Evolutionary conservation across 2,888 invertebrate genomes (phyloP), one percentile per base, ranked within the genome.

Genomic region (Helobdella robusta): DNA sequence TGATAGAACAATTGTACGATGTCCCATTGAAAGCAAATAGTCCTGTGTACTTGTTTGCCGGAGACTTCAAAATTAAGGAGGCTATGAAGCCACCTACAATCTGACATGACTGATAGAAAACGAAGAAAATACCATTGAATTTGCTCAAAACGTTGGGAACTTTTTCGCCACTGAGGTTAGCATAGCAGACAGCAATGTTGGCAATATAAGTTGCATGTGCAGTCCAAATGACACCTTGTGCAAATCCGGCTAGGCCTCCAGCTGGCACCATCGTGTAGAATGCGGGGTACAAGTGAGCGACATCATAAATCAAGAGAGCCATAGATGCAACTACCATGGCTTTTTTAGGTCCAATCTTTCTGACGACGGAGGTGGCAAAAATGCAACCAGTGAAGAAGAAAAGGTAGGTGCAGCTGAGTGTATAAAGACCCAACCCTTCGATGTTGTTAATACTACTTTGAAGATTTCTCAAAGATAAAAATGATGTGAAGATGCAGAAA

Each of bases 361-460:
- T 74, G 11, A 77, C 75, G 20, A 77, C 66, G n/a, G 74, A 73
- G 5, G 76, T 73, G 28, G 76, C 75, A 48, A 76, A 70, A 15
- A 78, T 69, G 66, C 76, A 77, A 18, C 76, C 74, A 20, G 76
- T 32, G 63, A 75, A 73, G 64, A 75, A 75, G n/a, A 71, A 70
- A 5, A 68, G 73, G 68, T 71, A 76, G 34, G 72, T 65, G 28
- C 71, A 68, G 28, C 76, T 75, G 23, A 77, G 72, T 0, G 76
- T 74, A 40, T 72, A 73, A 20, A 77, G 69, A 0, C 77, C 78
- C 6, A 78, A 69, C 4, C 76, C 76, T 11, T 72, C 73, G 28
- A 73, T 73, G 35, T 72, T 70, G 66, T 77, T 76, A 46, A 78
- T 61, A 65, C 77, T 77, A 67, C 77, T 77, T 68, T 77, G 77